Evolutionary conservation across 1,140 invertebrate genomes (phyloP).

Genomic region (Rhynchophorus ferrugineus): DNA sequence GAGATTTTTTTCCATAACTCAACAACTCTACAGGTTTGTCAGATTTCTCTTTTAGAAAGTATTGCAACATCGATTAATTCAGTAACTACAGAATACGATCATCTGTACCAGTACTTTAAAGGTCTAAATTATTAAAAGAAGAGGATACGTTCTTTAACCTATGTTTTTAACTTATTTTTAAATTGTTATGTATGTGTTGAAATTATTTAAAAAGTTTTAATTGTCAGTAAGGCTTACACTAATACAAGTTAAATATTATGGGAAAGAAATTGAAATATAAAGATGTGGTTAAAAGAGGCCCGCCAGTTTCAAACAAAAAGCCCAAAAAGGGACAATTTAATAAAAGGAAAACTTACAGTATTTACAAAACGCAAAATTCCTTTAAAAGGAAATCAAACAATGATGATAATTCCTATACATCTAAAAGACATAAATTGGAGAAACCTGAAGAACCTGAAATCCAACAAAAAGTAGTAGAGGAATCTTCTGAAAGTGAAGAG

Average conservation of each 20-base stretch:
- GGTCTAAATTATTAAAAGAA: too few species aligned
- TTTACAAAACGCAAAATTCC: slow-evolving; percentile 7
- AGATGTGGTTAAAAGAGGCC: slow-evolving; percentile 24
- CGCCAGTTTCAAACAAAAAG: slow-evolving; percentile 12
- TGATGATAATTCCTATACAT: slow-evolving; percentile 10
- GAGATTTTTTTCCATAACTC: background rate
- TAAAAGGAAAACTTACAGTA: slow-evolving; percentile 16
- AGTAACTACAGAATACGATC: too few species aligned
- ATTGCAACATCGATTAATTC: background rate
- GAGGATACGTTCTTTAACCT: too few species aligned
- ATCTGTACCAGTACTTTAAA: too few species aligned
- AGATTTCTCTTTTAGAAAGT: slow-evolving; percentile 5
- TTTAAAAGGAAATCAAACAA: slow-evolving; percentile 3
- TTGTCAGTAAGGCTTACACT: too few species aligned
- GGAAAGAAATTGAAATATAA: slow-evolving; percentile 28
- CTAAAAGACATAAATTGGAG: slow-evolving; percentile 9
- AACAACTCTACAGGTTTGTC: slow-evolving; percentile 2
- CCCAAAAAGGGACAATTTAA: slow-evolving; percentile 5
- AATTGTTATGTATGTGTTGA: too few species aligned
- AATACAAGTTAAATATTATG: too few species aligned
- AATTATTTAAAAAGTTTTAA: too few species aligned
- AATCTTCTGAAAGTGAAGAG: slow-evolving; percentile 24
- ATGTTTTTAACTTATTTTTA: too few species aligned
- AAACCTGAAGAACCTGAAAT: slow-evolving; percentile 4
- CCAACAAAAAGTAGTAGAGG: slow-evolving; percentile 14